Base-by-base conservation (phyloP, 2,888 invertebrate species). In the Lordiphosa fenestrarum region DNA sequence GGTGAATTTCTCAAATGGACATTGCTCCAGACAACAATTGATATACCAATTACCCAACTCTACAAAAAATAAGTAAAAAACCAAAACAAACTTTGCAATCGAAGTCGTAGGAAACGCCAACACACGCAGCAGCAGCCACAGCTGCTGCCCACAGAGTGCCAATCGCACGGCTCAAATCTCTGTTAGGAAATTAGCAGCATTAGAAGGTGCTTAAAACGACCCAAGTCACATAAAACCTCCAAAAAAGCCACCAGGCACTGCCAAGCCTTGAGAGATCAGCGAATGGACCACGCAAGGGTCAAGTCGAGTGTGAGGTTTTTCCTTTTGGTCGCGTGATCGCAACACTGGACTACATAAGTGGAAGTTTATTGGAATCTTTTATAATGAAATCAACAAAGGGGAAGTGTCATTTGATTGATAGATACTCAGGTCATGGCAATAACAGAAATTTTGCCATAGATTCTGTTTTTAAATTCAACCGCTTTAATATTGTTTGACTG, bases 41-140 rank as follows among this genome's bases (percentile, higher is more conserved):
- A 84, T 80, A 80, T 84, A 84, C 78, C 78, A 84, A 84, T 80
- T 80, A 84, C 85, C 67, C 80, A 73, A 66, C 64, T 48, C 52
- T n/a, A 38, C 53, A 50, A 70, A 53, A 53, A 38, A 53, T 19
- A 19, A 19, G 2, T 15, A 50, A 70, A 51, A 41, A 60, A 37
- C 33, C 21, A 57, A 51, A 60, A 44, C 23, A 30, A 39, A 42
- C 36, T 50, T 49, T 42, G 15, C 25, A 40, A 39, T 44, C 39
- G 36, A 12, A 33, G 53, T 44, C 39, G 36, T 10, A 33, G 53
- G 7, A 63, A 61, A 61, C 64, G 61, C 61, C 64, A 63, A 61
- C 61, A 61, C 61, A 61, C 60, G 60, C 60, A 63, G 63, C 60
- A 63, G 63, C 60, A 52, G 62, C 50, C 49, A 62, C 63, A 39